Percentiles rank a stretch among this genome's conserved stretches.
Conservation (phyloP, 2,888 invertebrate genomes). For the Mesorhabditis spiculigera region DNA sequence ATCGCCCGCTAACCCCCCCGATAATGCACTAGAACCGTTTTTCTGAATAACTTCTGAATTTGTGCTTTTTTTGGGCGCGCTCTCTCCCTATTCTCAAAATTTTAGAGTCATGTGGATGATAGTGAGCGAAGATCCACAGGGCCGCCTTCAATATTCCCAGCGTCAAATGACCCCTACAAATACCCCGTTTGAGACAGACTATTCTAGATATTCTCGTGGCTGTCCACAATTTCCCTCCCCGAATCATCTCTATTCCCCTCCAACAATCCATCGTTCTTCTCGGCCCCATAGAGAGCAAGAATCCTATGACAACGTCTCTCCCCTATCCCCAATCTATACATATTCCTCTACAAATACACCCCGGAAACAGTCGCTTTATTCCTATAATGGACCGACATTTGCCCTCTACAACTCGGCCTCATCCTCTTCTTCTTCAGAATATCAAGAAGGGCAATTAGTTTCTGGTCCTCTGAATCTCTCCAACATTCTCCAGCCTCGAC, state of each 20-base stretch:
- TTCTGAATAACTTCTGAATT: too few relatives aligned
- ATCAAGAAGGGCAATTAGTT: slow-evolving; percentile 18
- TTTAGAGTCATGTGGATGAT: slow-evolving; percentile 33
- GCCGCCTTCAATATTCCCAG: slow-evolving; percentile 35
- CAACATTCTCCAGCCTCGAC: neutral
- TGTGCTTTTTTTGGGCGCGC: too few relatives aligned
- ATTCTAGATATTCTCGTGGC: neutral
- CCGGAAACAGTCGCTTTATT: neutral
- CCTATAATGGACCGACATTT: slow-evolving; percentile 6
- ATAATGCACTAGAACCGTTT: too few relatives aligned
- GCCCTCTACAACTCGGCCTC: slow-evolving; percentile 19
- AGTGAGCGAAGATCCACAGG: slow-evolving; percentile 37
- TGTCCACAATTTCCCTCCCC: slow-evolving; percentile 1
- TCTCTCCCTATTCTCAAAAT: too few relatives aligned
- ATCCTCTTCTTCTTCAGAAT: slow-evolving; percentile 27
- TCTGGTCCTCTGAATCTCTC: neutral
- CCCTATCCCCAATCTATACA: slow-evolving; percentile 13
- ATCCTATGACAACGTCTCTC: slow-evolving; percentile 35
- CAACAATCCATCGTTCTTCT: neutral
- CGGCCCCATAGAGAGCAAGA: slow-evolving; percentile 11
- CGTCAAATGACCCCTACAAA: slow-evolving; percentile 18
- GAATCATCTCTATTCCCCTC: neutral
- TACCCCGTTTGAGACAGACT: neutral
- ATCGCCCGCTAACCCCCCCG: too few relatives aligned
- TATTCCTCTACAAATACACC: neutral